These are phyloP conservation scores for Arothron firmamentum DNA, from an alignment of 2,113 vertebrate species.

Conservation along the genomic window DNA sequence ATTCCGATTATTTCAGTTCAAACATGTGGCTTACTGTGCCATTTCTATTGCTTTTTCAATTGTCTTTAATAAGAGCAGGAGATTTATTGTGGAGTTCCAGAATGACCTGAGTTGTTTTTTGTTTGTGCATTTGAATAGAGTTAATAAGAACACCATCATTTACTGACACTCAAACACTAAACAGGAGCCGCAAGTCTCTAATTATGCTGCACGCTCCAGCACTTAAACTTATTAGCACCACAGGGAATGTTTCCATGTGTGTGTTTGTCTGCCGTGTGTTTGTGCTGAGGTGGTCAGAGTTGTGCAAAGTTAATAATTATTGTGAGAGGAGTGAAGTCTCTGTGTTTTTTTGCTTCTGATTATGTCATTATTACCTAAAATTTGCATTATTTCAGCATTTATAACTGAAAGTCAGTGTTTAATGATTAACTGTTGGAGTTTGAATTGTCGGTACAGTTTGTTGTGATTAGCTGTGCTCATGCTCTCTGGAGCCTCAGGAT, in stretches of 20 bases:
- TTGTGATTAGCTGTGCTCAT: no score
- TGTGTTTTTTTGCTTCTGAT: no score
- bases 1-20: no score
- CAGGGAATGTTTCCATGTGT: conserved; percentile 35
- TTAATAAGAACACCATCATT: conserved; percentile 56
- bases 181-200: conserved; percentile 53
- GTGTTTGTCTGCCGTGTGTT: conserved; percentile 16
- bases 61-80: not conserved
- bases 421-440: no score
- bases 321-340: not conserved
- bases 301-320: conserved; percentile 10
- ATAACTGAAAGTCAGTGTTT: no score
- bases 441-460: no score
- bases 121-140: conserved; percentile 2
- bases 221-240: conserved; percentile 68
- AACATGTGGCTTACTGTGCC: not conserved
- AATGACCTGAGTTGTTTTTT: not conserved
- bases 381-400: no score
- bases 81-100: not conserved
- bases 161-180: conserved; percentile 50
- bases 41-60: not conserved
- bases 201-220: conserved; percentile 61
- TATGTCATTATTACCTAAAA: no score
- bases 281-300: conserved; percentile 10
- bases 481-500: no score